Percentiles rank a stretch among this genome's conserved stretches.
Evolutionary conservation across 2,113 vertebrate species (phyloP).

Genomic region (Paraplagusia blochii): DNA sequence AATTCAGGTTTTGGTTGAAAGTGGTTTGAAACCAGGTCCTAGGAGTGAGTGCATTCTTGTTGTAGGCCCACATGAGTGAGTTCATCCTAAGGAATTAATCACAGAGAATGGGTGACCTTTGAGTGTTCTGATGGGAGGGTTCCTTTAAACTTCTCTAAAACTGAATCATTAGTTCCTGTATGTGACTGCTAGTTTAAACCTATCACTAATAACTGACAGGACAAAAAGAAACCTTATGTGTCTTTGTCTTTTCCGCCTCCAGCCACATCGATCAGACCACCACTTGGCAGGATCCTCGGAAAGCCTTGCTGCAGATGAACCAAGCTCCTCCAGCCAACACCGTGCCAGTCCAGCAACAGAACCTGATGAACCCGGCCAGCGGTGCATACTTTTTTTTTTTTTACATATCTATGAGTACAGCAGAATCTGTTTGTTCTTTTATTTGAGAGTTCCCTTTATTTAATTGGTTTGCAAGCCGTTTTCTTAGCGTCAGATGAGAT

Average conservation of each 20-base stretch:
- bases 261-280: slow-evolving; percentile 97
- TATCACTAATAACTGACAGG: slow-evolving; percentile 3
- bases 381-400: slow-evolving; percentile 73
- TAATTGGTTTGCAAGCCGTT: slow-evolving; percentile 4
- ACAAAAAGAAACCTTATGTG: too few species aligned
- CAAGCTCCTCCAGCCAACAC: slow-evolving; percentile 84
- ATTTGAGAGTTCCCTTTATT: background rate
- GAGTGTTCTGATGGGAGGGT: too few species aligned
- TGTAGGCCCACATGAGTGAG: too few species aligned
- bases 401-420: background rate
- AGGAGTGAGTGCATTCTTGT: too few species aligned
- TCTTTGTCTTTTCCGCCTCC: slow-evolving; percentile 45
- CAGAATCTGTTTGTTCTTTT: background rate
- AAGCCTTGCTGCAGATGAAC: slow-evolving; percentile 92
- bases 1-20: too few species aligned
- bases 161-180: slow-evolving; percentile 38
- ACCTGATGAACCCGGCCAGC: slow-evolving; percentile 86
- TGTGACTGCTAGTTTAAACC: slow-evolving; percentile 25
- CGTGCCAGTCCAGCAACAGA: slow-evolving; percentile 84
- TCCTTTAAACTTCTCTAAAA: slow-evolving; percentile 9
- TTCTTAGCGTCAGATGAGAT: background rate
- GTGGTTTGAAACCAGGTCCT: too few species aligned
- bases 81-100: too few species aligned
- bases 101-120: too few species aligned
- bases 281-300: slow-evolving; percentile 97